phyloP scores from a whole-genome alignment of 2,888 invertebrate genomes.

The Trachelus iudaicus region DNA sequence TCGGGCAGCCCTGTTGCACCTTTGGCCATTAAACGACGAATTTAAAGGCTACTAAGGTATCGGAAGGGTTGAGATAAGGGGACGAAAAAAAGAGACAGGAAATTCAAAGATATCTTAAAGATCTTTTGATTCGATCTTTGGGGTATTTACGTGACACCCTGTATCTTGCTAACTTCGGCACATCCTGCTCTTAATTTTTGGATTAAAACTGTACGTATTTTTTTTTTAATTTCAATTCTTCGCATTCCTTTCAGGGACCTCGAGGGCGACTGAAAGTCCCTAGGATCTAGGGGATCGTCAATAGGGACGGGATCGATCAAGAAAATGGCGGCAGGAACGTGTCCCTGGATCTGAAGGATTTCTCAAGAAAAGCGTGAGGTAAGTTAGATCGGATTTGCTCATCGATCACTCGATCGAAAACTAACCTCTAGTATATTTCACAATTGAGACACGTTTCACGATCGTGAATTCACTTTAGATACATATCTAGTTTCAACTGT shows the following conservation, averaged over 20 bases:
- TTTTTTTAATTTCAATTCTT: constrained; percentile 1
- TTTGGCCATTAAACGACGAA: not conserved
- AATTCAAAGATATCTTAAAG: not conserved
- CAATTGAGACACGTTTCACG: not conserved
- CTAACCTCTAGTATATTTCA: not conserved
- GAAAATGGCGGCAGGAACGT: constrained; percentile 55
- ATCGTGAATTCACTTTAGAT: not conserved
- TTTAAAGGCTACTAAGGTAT: not conserved
- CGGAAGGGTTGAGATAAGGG: not conserved
- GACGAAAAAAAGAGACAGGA: not conserved
- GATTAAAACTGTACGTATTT: not conserved
- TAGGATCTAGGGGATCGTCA: constrained; percentile 4
- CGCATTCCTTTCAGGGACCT: constrained; percentile 30
- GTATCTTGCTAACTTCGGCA: not conserved
- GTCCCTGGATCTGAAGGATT: constrained; percentile 39
- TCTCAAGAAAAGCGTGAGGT: constrained; percentile 18
- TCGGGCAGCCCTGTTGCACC: not conserved
- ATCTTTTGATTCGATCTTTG: not conserved
- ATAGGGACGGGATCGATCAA: not conserved
- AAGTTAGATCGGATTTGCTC: constrained; percentile 12
- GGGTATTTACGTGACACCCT: not conserved
- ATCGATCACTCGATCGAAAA: not conserved
- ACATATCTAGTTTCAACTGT: not conserved
- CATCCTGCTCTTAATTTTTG: not conserved
- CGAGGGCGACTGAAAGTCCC: constrained; percentile 2